A percentile compares a stretch with the other conserved stretches of the same genome.
phyloP scores from a whole-genome alignment of 2,888 invertebrate species.

The Pachycephus smyrnensis region DNA sequence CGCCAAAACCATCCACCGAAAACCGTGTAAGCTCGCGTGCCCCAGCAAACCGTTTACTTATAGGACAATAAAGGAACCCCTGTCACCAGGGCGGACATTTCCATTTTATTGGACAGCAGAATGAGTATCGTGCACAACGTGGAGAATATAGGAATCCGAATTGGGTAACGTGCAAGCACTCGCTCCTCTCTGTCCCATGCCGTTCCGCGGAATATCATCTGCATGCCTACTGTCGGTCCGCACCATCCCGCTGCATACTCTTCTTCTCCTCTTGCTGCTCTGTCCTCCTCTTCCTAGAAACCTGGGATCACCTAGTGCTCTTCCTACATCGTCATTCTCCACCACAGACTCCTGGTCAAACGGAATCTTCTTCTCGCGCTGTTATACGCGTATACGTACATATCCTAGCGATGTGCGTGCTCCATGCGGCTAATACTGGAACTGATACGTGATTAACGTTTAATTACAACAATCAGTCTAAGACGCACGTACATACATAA shows the following conservation, averaged over 20 bases:
- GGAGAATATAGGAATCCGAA: conserved; percentile 57
- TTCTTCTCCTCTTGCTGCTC: neutral
- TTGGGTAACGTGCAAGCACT: conserved; percentile 56
- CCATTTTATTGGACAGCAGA: conserved; percentile 63
- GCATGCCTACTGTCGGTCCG: conserved; percentile 36
- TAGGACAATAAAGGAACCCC: conserved; percentile 46
- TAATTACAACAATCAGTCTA: conserved; percentile 44
- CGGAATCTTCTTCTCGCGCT: conserved; percentile 10
- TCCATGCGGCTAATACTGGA: conserved; percentile 1
- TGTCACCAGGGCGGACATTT: conserved; percentile 58
- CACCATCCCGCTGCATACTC: neutral
- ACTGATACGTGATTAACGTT: conserved; percentile 40
- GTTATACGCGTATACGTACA: neutral
- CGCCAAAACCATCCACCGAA: neutral
- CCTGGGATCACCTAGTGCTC: neutral
- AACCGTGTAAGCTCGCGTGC: neutral
- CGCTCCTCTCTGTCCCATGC: conserved; percentile 21
- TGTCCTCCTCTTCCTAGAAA: neutral
- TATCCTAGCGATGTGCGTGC: neutral
- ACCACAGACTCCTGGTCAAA: neutral
- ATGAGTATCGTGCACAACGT: conserved; percentile 44
- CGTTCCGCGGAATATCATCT: conserved; percentile 43
- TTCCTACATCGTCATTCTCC: neutral
- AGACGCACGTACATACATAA: neutral
- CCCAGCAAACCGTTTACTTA: conserved; percentile 36